Evolutionary conservation across 2,888 invertebrate genomes (phyloP), one percentile per base, ranked within the genome.

Genomic region (Apotomis capreana): DNA sequence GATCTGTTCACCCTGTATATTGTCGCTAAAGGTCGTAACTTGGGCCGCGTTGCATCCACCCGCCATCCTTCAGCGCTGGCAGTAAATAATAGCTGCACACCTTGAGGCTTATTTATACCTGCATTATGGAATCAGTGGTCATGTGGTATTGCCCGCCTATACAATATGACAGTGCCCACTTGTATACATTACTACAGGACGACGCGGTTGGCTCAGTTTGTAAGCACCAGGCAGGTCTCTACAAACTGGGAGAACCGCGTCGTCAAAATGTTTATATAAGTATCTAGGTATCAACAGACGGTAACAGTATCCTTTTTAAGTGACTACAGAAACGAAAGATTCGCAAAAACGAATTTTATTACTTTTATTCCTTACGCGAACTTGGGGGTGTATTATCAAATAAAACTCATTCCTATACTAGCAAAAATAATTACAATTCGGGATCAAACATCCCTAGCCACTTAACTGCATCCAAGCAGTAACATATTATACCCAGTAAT

Each of bases 381-480:
- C 0, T 40, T 40, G 40, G 5, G 40, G 6, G 40, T 40, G 5
- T 40, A 40, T 5, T 40, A 40, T 40, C 6, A 4, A 49, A 49
- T 49, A 49, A 49, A 49, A 49, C 49, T 10, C 3, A 49, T 10
- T 49, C 49, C 49, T 36, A 8, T 12, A n/a, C 55, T 44, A 40
- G 55, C 46, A 57, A 46, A 65, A 57, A 57, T 46, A 65, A 65
- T 65, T 55, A 65, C 55, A 57, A 15, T 40, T 54, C 4, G n/a
- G 55, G 65, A 65, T 65, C 65, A 57, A 65, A 57, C 44, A 26
- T 55, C 65, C 57, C 65, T 46, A 44, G 4, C 65, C 65, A 65
- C 65, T 65, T 57, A 26, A 57, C 65, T 65, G 26, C 6, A 64
- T 44, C 13, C 54, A 44, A 44, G 54, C 54, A 55, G 62, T 51